A percentile compares a stretch with the other conserved stretches of the same genome.
Evolutionary conservation across 2,888 invertebrate species (phyloP).

Genomic region (Pheosia gnoma): DNA sequence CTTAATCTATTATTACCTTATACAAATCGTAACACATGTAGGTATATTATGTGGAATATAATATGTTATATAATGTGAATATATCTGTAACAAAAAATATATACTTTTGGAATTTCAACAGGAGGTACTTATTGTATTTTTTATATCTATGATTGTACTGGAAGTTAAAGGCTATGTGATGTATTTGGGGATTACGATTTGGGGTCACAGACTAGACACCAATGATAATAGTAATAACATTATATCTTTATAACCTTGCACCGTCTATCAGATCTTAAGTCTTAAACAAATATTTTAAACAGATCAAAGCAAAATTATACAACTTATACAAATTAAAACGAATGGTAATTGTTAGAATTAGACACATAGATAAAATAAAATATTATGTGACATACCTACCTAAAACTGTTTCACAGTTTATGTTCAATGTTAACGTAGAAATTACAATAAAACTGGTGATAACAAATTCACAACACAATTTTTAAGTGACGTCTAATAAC

Average conservation of each 20-base stretch:
- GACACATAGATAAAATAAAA: conserved; percentile 70
- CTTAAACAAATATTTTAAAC: conserved; percentile 69
- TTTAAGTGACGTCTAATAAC: conserved; percentile 8
- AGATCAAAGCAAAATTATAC: conserved; percentile 83
- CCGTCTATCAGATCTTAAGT: conserved; percentile 70
- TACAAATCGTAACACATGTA: conserved; percentile 58
- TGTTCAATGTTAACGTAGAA: conserved; percentile 53
- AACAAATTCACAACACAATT: conserved; percentile 66
- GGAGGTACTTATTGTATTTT: conserved; percentile 64
- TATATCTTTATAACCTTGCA: conserved; percentile 49
- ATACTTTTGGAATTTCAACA: conserved; percentile 75
- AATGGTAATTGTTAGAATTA: conserved; percentile 76
- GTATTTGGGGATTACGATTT: conserved; percentile 44
- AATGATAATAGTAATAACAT: conserved; percentile 35
- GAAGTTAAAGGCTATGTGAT: conserved; percentile 64
- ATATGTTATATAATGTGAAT: conserved; percentile 61
- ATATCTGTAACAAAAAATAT: conserved; percentile 68
- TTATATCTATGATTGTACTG: conserved; percentile 64
- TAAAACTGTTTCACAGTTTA: conserved; percentile 76
- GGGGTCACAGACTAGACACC: conserved; percentile 49
- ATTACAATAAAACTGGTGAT: conserved; percentile 59
- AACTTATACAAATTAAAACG: conserved; percentile 70
- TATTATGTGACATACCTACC: conserved; percentile 75
- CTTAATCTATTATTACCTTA: conserved; percentile 68
- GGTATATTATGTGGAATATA: conserved; percentile 57